Evolutionary conservation across 2,113 vertebrate species (phyloP).

Genomic region (Odontesthes bonariensis): DNA sequence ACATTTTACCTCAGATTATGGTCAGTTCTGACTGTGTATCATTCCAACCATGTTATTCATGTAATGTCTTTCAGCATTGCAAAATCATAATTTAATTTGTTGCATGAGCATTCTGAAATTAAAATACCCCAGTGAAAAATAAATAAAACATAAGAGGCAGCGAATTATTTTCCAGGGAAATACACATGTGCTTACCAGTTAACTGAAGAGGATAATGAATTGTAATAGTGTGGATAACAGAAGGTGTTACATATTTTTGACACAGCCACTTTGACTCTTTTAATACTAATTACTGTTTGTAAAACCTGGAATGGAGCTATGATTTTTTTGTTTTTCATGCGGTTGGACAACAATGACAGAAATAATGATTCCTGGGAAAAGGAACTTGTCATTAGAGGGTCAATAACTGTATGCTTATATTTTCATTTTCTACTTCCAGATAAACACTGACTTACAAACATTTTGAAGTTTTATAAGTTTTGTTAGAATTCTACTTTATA

Average conservation of each 20-base stretch:
- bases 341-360: neutral
- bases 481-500: neutral
- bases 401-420: no score
- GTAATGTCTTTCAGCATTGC: slow-evolving; percentile 47
- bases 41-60: slow-evolving; percentile 72
- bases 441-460: neutral
- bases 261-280: no score
- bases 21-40: neutral
- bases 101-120: slow-evolving; percentile 24
- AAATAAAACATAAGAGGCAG: slow-evolving; percentile 19
- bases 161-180: slow-evolving; percentile 22
- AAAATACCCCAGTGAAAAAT: slow-evolving; percentile 12
- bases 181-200: slow-evolving; percentile 48
- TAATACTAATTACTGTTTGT: neutral
- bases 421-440: neutral
- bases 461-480: neutral
- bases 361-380: neutral
- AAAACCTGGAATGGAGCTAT: neutral
- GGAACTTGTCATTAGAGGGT: neutral
- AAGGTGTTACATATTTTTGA: neutral
- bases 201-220: neutral
- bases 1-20: neutral
- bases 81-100: slow-evolving; percentile 41
- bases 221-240: neutral
- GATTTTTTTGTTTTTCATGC: neutral